phyloP scores from a whole-genome alignment of 2,797 vertebrate species.

The Pantherophis alleghaniensis region DNA sequence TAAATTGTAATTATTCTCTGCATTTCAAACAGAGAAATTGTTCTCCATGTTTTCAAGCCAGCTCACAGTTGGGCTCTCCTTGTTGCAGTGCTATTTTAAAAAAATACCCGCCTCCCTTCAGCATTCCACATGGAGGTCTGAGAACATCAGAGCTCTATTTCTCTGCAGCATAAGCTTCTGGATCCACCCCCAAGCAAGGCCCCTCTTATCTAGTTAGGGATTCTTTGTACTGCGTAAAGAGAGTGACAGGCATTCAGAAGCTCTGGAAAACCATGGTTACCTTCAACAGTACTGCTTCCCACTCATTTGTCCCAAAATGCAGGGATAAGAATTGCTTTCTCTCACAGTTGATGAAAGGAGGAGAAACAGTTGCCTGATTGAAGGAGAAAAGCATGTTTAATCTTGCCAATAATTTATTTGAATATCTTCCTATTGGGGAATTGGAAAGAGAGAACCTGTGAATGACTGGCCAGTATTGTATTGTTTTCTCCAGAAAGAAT shows the following conservation, averaged over 20 bases:
- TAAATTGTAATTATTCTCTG: constrained; percentile 14
- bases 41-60: not conserved
- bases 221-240: constrained; percentile 56
- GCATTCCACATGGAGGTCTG: not conserved
- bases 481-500: not conserved
- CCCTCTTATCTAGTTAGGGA: constrained; percentile 33
- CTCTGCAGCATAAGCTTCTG: constrained; percentile 37
- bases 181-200: constrained; percentile 29
- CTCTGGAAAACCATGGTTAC: constrained; percentile 69
- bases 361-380: not conserved
- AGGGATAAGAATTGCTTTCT: constrained; percentile 36
- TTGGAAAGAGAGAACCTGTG: not conserved
- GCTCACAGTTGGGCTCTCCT: constrained; percentile 14
- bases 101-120: not conserved
- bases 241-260: constrained; percentile 40
- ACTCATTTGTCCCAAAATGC: constrained; percentile 49
- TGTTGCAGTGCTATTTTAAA: not conserved
- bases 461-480: not conserved
- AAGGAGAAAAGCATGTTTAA: not conserved
- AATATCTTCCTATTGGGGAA: constrained; percentile 8
- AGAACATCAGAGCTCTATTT: not conserved
- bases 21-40: constrained; percentile 12
- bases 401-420: not conserved
- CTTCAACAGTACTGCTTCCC: constrained; percentile 65
- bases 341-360: constrained; percentile 27